Evolutionary conservation across 1,140 invertebrate species (phyloP), one percentile per base, ranked within the genome.

Genomic region (Orchesella cincta): DNA sequence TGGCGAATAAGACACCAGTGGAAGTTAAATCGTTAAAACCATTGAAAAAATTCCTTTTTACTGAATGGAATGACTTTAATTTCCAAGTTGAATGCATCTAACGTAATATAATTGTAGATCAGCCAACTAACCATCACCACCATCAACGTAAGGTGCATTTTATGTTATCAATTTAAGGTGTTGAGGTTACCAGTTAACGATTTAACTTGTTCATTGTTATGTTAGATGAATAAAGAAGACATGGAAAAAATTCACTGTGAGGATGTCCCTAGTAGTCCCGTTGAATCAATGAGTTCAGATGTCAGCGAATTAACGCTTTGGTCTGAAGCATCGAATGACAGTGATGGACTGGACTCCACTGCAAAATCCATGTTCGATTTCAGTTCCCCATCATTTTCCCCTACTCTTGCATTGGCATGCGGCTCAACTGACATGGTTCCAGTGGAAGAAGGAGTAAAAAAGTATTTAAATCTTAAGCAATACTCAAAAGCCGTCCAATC

Each of bases 381-480:
- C 3, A 35, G 62, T 18, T 81, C 80, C 0, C 28, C 28, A 26
- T 70, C 54, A 51, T 81, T 78, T 39, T 78, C 75, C 52, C 74
- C 80, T 29, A 0, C 36, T 14, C 18, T 81, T 23, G 71, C 77
- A 20, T 26, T 81, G 26, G 34, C 28, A 20, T 78, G 73, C 36
- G 33, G 35, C 2, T n/a, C 8, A 23, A 1, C 46, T 70, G 1
- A 71, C 2, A 34, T 34, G 35, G n/a, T 75, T 52, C 76, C 64
- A 35, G 26, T 52, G 12, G 20, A 46, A 28, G 39, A 77, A 18
- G 75, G 52, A 46, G 77, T 75, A 29, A 36, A 57, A 3, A 8
- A n/a, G n/a, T 81, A 78, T 36, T 57, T 71, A 36, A 76, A 64
- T 67, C 16, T 81, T 16, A 20, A 18, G 20, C 71, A 81, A 12